phyloP scores from a whole-genome alignment of 2,113 vertebrate species.

The Elgaria multicarinata region DNA sequence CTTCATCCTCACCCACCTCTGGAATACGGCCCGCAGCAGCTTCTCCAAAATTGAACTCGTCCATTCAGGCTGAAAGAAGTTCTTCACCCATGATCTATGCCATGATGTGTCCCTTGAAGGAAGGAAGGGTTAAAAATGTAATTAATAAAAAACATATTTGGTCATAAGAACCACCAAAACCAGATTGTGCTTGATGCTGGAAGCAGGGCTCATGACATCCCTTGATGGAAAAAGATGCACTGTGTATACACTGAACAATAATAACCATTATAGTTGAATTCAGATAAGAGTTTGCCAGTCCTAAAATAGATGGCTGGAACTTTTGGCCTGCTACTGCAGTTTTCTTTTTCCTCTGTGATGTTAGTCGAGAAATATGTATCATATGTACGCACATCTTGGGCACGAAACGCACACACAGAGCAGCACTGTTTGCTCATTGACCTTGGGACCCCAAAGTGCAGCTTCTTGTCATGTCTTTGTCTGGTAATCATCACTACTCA shows the following conservation, averaged over 20 bases:
- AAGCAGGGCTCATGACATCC: conserved; percentile 1
- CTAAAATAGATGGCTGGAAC: conserved; percentile 51
- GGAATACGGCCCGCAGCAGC: too few species aligned
- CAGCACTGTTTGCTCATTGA: neutral
- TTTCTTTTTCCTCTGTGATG: neutral
- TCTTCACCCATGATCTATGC: too few species aligned
- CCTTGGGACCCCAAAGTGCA: neutral
- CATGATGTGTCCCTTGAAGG: neutral
- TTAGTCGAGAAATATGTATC: neutral
- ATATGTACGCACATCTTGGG: neutral
- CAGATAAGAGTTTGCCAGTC: conserved; percentile 52
- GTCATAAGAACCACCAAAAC: neutral
- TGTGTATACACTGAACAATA: conserved; percentile 41
- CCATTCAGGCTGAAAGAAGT: too few species aligned
- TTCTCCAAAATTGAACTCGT: too few species aligned
- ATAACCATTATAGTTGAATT: neutral
- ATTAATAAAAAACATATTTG: neutral
- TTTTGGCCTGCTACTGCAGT: neutral
- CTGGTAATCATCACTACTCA: neutral
- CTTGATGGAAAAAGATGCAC: conserved; percentile 49
- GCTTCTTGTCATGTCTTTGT: neutral
- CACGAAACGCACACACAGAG: neutral
- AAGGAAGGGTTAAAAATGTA: neutral
- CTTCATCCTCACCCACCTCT: too few species aligned
- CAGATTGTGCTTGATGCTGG: conserved; percentile 7